Percentiles rank a stretch among this genome's conserved stretches.
Evolutionary conservation across 2,113 vertebrate species (phyloP).

Genomic region (Erinaceus europaeus): DNA sequence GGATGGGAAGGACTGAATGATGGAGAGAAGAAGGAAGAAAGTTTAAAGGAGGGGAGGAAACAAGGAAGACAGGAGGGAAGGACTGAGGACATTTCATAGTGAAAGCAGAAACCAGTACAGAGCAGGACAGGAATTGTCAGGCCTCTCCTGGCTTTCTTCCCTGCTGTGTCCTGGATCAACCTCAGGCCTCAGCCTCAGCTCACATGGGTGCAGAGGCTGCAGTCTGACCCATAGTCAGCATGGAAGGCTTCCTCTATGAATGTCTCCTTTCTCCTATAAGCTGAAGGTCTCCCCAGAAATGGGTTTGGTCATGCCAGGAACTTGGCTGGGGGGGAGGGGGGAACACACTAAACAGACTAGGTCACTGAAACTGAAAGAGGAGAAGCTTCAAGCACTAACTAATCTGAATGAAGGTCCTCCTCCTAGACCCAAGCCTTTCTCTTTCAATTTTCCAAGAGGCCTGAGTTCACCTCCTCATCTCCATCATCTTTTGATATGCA

Average conservation of each 20-base stretch:
- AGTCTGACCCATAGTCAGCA: neutral
- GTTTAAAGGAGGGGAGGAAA: too few species aligned
- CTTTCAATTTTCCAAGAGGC: neutral
- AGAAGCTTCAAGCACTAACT: neutral
- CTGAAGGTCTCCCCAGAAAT: neutral
- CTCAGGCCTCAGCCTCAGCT: neutral
- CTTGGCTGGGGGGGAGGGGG: neutral
- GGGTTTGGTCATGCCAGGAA: neutral
- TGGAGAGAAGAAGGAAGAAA: too few species aligned
- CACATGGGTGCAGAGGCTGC: neutral
- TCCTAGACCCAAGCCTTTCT: too few species aligned
- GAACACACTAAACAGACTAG: neutral
- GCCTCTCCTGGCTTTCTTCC: neutral
- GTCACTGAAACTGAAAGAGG: neutral
- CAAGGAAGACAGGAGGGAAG: too few species aligned
- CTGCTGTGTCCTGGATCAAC: conserved; percentile 4
- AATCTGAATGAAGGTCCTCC: neutral
- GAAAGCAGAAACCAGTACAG: neutral
- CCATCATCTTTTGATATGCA: neutral
- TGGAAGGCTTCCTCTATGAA: neutral
- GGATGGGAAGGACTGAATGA: neutral
- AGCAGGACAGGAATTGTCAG: neutral
- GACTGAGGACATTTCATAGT: too few species aligned
- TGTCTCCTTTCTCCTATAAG: neutral
- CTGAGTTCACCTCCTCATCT: neutral